Evolutionary conservation across 1,140 invertebrate species (phyloP), one percentile per base, ranked within the genome.

Genomic region (Papilio aristodemus): DNA sequence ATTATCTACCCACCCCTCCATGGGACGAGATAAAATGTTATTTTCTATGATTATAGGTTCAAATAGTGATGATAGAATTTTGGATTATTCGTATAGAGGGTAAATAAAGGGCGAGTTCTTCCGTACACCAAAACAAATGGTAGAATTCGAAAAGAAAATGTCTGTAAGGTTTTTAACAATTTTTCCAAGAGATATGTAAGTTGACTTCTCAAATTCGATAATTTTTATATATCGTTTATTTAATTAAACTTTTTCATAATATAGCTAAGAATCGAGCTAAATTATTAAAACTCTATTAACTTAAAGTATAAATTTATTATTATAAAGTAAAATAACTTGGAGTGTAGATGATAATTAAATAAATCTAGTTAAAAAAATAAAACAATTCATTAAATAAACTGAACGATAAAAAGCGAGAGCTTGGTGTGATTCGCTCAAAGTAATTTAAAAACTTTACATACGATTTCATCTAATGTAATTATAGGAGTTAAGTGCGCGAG

Each of bases 391-490:
- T 50, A 22, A 22, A 4, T 11, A 11, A 50, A 50, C 17, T 50
- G 43, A 46, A 19, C 19, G 9, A 50, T 4, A 22, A 50, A 22
- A 22, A 50, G 2, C 8, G n/a, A 43, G 4, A 1, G 41, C n/a
- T 50, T 32, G 27, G 27, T 32, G 27, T 32, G 27, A 32, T 32
- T 50, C 10, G 0, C 17, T 4, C 19, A 50, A 10, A 54, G 46
- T 10, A 41, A 64, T 39, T 64, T 39, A 43, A 63, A 62, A 63
- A 64, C 37, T 64, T 64, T 25, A 22, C 36, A 22, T 43, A 11
- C 17, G 38, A 41, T 41, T 43, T 43, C 60, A 43, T 64, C 38
- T 39, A 43, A 64, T 64, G 36, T 64, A 41, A 64, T 64, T 41
- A 64, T 43, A 25, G 17, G 37, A 25, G 39, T 25, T 64, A 43